Evolutionary conservation across 2,888 invertebrate species (phyloP).

Genomic region (Acrobasis consociella): DNA sequence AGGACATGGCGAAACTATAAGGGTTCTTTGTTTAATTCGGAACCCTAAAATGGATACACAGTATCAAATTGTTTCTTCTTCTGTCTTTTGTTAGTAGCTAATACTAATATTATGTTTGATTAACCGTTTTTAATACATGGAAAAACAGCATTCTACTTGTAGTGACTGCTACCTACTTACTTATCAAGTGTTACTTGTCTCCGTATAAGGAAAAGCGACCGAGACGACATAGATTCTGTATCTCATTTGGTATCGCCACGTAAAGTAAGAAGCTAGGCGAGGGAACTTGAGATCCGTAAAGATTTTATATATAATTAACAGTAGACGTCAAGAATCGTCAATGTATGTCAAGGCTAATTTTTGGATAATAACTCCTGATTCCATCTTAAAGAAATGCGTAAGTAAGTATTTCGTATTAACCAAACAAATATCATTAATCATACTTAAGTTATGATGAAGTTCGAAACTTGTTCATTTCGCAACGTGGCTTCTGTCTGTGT

Average conservation of each 20-base stretch:
- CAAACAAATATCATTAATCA: conserved; percentile 5
- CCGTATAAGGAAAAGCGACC: not conserved
- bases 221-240: conserved; percentile 10
- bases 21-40: too few species aligned
- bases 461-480: conserved; percentile 1
- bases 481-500: conserved; percentile 8
- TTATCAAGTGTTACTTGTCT: not conserved
- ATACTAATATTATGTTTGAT: not conserved
- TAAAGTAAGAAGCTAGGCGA: conserved; percentile 1
- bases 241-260: conserved; percentile 5
- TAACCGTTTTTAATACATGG: not conserved
- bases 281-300: not conserved
- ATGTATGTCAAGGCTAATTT: conserved; percentile 2
- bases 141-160: not conserved
- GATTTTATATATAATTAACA: not conserved
- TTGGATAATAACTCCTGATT: not conserved
- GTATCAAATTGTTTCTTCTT: too few species aligned
- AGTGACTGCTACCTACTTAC: not conserved
- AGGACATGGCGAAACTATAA: too few species aligned
- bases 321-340: not conserved
- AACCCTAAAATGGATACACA: too few species aligned
- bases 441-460: conserved; percentile 7
- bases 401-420: not conserved
- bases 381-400: not conserved
- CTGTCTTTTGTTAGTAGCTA: too few species aligned